Conservation (phyloP, 2,888 invertebrate genomes). For the Amiota minor region DNA sequence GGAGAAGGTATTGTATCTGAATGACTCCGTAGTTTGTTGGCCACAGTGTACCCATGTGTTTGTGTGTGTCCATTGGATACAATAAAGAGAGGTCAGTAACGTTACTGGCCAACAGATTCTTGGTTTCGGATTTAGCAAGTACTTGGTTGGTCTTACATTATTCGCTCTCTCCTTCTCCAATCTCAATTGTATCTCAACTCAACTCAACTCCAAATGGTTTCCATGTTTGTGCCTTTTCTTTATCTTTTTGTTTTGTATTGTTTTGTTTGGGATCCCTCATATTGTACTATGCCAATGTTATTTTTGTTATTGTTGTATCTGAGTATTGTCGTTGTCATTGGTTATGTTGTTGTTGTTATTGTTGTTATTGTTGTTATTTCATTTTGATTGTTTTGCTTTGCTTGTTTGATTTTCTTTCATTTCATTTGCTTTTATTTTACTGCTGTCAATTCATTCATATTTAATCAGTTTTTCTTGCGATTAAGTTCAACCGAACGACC, state of each 20-base stretch:
- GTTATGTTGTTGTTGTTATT: background rate
- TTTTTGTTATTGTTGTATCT: background rate
- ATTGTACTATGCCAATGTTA: too few relatives aligned
- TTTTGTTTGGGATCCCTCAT: too few relatives aligned
- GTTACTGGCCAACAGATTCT: constrained; percentile 3
- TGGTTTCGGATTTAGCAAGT: constrained; percentile 2
- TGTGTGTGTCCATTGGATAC: constrained; percentile 1
- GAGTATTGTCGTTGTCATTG: background rate
- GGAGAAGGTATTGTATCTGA: background rate
- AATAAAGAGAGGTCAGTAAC: constrained; percentile 19
- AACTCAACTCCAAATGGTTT: constrained; percentile 15
- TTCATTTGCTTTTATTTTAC: constrained; percentile 22
- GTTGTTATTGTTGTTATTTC: constrained; percentile 4
- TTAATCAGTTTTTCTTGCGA: constrained; percentile 27
- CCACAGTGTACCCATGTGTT: constrained; percentile 2
- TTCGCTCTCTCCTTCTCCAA: background rate
- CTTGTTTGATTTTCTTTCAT: constrained; percentile 23
- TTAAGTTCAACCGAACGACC: constrained; percentile 16
- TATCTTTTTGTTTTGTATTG: constrained; percentile 39
- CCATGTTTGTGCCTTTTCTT: too few relatives aligned
- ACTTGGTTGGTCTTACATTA: background rate
- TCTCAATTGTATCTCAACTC: background rate
- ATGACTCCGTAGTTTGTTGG: constrained; percentile 23
- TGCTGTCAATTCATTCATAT: constrained; percentile 29
- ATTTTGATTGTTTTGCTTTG: constrained; percentile 17